Base-by-base conservation (phyloP, 30 jellyfish, hydroid and myxozoan species). In the Rhopilema esculentum region DNA sequence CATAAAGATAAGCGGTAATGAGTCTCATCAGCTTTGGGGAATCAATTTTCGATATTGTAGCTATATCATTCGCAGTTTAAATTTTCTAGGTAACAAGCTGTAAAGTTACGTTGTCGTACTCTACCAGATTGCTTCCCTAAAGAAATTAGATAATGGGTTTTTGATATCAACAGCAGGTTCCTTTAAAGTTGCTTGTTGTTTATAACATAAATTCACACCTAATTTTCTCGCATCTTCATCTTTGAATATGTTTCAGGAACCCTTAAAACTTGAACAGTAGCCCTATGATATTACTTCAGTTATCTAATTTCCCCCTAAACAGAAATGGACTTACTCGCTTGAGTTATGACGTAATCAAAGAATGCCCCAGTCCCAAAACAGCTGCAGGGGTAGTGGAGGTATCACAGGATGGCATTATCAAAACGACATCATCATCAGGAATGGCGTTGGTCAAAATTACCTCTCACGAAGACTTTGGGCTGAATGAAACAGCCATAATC, bases 381-480 rank as follows among this genome's bases (percentile, higher is more conserved):
- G 49, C 79, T 28, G 82, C 95, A 22, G 81, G 69, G 75, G 62
- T 89, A 24, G 67, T 89, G 16, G 84, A 72, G 0, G 65, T 94
- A 1, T 50, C 92, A 17, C 28, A 85, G 1, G 84, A 88, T 78
- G 99, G 99, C 8, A 87, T 63, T 18, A 65, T 94, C 27, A 80
- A 74, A 20, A 74, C 99, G 2, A 18, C 86, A 20, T 57, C 97
- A 0, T 30, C 96, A n/a, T 84, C 99, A 0, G 99, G 99, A 6
- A 61, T 74, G 49, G 99, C 94, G 31, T 28, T 32, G 79, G 90
- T 94, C 26, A 72, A 71, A 85, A 75, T 94, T 31, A 84, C 94
- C 26, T 86, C 96, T n/a, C 97, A 89, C 70, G 99, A 94, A 31
- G 99, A 94, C 57, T 94, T 72, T 71, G 99, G 99, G 8, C 75